Evolutionary conservation across 2,113 vertebrate species (phyloP).

Genomic region (Zingel zingel): DNA sequence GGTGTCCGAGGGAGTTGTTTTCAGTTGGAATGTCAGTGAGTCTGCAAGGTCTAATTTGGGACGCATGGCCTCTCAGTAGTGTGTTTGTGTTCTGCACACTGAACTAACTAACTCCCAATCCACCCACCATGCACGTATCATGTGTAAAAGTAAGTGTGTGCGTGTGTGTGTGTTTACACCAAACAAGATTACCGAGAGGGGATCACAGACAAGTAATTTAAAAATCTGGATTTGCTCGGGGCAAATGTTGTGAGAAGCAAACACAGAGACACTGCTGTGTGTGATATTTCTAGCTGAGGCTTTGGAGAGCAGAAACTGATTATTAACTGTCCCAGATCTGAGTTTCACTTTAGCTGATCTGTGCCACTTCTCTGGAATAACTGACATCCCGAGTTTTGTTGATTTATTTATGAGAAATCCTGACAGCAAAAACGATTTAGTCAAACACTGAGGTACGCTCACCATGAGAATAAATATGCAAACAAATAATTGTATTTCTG

Average conservation of each 20-base stretch:
- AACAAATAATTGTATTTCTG: constrained; percentile 1
- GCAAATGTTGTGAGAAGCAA: constrained; percentile 40
- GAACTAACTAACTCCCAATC: constrained; percentile 38
- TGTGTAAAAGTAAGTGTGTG: constrained; percentile 48
- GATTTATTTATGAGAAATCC: constrained; percentile 19
- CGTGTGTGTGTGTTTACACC: constrained; percentile 43
- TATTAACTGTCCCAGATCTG: constrained; percentile 44
- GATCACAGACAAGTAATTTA: constrained; percentile 60
- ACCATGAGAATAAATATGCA: not conserved
- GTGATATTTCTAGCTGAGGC: constrained; percentile 31
- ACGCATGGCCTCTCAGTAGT: constrained; percentile 58
- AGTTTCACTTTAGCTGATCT: constrained; percentile 28
- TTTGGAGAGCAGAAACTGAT: constrained; percentile 48
- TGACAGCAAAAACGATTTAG: not conserved
- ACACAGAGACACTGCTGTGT: constrained; percentile 27
- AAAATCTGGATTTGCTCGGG: constrained; percentile 33
- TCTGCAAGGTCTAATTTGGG: constrained; percentile 65
- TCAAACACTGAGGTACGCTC: constrained; percentile 1
- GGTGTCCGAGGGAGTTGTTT: constrained; percentile 6
- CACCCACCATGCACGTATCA: not conserved
- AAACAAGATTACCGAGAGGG: constrained; percentile 64
- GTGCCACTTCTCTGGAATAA: constrained; percentile 3
- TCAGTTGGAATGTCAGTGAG: constrained; percentile 45
- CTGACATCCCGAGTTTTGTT: constrained; percentile 14
- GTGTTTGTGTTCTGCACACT: constrained; percentile 42